Conservation (phyloP, 1,140 invertebrate species). For the Battus philenor region DNA sequence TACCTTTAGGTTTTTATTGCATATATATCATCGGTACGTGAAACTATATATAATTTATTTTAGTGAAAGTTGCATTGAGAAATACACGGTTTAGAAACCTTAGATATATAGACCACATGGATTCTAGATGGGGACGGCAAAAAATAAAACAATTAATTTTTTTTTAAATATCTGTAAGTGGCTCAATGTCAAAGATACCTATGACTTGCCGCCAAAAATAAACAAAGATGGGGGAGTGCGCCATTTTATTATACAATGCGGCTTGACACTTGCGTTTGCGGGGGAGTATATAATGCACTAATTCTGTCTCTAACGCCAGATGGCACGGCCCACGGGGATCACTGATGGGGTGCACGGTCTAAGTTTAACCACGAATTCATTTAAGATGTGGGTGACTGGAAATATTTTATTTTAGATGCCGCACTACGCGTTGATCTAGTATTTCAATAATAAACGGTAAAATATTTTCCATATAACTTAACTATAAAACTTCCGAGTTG, state of each 20-base stretch:
- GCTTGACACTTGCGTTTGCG: constrained; percentile 3
- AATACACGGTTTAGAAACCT: no score
- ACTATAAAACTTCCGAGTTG: no score
- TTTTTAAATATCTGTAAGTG: no score
- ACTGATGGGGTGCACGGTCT: constrained; percentile 1
- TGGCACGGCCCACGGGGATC: constrained; percentile 14
- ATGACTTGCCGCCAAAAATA: constrained; percentile 8
- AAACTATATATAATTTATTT: no score
- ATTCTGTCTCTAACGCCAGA: constrained; percentile 15
- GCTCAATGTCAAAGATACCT: constrained; percentile 3
- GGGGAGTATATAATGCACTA: constrained; percentile 16
- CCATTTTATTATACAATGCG: not conserved
- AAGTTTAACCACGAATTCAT: constrained; percentile 5
- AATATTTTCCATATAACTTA: no score
- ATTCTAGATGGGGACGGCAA: no score
- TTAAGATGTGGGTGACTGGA: constrained; percentile 3
- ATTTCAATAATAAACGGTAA: no score
- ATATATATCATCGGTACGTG: no score
- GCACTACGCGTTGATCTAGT: constrained; percentile 1
- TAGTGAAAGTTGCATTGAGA: no score
- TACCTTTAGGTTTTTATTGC: no score
- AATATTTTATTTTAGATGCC: constrained; percentile 1
- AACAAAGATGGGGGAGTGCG: constrained; percentile 7
- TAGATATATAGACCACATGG: no score
- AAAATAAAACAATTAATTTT: no score